A percentile compares a stretch with the other conserved stretches of the same genome.
phyloP scores from a whole-genome alignment of 2,113 vertebrate species.

The Brachypteracias leptosomus region DNA sequence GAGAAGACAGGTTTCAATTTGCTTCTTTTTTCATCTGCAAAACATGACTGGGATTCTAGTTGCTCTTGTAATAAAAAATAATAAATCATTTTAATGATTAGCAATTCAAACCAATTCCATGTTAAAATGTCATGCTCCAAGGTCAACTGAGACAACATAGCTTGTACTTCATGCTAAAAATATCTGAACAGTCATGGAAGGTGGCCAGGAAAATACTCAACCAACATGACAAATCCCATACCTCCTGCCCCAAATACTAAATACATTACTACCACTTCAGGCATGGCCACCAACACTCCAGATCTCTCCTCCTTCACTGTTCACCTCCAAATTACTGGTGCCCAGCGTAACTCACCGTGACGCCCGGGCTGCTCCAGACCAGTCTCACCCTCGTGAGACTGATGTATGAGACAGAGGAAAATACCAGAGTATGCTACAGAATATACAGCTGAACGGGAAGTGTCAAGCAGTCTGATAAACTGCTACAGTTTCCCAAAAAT shows the following conservation, averaged over 20 bases:
- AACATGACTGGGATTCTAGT: background rate
- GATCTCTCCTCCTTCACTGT: background rate
- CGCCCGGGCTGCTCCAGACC: background rate
- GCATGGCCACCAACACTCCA: background rate
- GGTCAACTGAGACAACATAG: constrained; percentile 52
- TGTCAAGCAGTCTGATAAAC: constrained; percentile 33
- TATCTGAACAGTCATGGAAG: constrained; percentile 50
- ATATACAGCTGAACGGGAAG: constrained; percentile 30
- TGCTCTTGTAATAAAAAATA: constrained; percentile 38
- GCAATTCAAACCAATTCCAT: constrained; percentile 54
- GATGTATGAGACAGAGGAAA: background rate
- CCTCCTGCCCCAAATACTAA: constrained; percentile 57
- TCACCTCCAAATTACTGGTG: background rate
- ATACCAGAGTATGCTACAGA: background rate
- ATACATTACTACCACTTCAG: constrained; percentile 49
- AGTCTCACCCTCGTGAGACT: background rate
- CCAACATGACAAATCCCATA: constrained; percentile 60
- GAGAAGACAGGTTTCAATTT: constrained; percentile 4
- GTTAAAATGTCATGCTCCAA: constrained; percentile 61
- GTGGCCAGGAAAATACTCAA: constrained; percentile 50
- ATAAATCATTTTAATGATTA: constrained; percentile 56
- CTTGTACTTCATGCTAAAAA: constrained; percentile 53
- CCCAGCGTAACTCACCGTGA: background rate
- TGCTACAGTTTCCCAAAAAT: constrained; percentile 57
- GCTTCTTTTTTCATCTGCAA: constrained; percentile 11